Conservation (phyloP, 2,888 invertebrate species). For the Xestia c-nigrum region DNA sequence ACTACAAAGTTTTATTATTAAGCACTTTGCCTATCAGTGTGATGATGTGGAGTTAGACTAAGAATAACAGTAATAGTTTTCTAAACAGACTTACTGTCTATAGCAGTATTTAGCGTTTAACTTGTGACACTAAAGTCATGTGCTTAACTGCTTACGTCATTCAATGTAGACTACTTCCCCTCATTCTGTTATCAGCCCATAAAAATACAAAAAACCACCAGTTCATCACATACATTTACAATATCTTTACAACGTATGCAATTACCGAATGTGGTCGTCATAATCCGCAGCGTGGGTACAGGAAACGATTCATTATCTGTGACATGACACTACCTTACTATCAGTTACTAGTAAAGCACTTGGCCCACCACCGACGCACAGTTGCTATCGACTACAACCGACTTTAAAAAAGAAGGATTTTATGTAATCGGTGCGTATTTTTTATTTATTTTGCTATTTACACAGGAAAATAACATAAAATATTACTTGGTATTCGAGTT, state of each 20-base stretch:
- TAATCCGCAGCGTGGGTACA: slow-evolving; percentile 28
- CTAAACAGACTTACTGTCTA: no score
- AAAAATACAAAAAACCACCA: slow-evolving; percentile 6
- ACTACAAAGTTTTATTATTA: background rate
- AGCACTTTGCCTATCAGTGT: background rate
- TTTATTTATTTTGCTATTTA: background rate
- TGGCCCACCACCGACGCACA: background rate
- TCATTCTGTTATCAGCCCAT: background rate
- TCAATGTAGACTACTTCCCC: background rate
- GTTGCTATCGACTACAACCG: background rate
- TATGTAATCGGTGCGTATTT: background rate
- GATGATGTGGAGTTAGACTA: background rate
- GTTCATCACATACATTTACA: slow-evolving; percentile 1
- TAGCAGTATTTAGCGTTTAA: background rate
- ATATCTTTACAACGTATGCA: slow-evolving; percentile 22
- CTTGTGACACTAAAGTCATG: background rate
- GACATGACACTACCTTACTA: slow-evolving; percentile 28
- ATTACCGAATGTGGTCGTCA: slow-evolving; percentile 40
- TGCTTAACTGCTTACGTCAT: background rate
- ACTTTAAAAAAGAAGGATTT: background rate
- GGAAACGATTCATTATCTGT: slow-evolving; percentile 38
- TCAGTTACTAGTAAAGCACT: slow-evolving; percentile 5
- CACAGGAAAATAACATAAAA: background rate
- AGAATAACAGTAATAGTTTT: background rate
- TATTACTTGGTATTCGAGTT: background rate